Evolutionary conservation across 1,140 invertebrate genomes (phyloP), one percentile per base, ranked within the genome.

Genomic region (Oryctes rhinoceros): DNA sequence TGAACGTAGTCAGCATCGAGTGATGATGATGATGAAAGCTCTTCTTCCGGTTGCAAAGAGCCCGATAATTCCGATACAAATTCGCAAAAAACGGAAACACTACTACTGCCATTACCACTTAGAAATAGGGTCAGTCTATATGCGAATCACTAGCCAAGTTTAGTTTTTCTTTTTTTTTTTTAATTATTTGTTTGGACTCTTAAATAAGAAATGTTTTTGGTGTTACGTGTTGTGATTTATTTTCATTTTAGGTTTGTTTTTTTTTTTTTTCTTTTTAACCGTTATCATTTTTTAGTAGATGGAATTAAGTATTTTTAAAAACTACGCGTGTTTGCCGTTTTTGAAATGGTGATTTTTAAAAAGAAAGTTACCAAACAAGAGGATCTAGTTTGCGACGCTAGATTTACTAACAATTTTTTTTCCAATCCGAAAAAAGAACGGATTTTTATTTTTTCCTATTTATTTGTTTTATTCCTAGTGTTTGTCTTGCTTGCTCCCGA

Each of bases 71-170:
- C 53, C 53, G 53, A 59, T 18, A 4, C 53, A 59, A 59, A 59
- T 15, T n/a, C 18, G 18, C 53, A 59, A 59, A 59, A n/a, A 59
- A n/a, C 53, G 53, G 53, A 59, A 59, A 59, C 13, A 59, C 53
- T 59, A 18, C 53, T 6, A 15, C 53, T 59, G 6, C 53, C 15
- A 15, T n/a, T 59, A 59, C 15, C 53, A 18, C 15, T 59, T 59
- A 59, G 53, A 18, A 59, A 59, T 59, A 59, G 53, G 53, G 53
- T 59, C 53, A 59, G 53, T 59, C 53, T 59, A 18, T 59, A 59
- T 59, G 53, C 15, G 53, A 59, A 59, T 59, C 53, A 59, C 15
- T 59, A 59, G 53, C 53, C 53, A 59, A 59, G 53, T 59, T 59
- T 59, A 59, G 53, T 59, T 59, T 59, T 59, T 59, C 18, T 18